A percentile compares a stretch with the other conserved stretches of the same genome.
These are phyloP conservation scores for Sphaerodactylus townsendi DNA, from an alignment of 2,113 vertebrate species.

Conservation along the genomic window DNA sequence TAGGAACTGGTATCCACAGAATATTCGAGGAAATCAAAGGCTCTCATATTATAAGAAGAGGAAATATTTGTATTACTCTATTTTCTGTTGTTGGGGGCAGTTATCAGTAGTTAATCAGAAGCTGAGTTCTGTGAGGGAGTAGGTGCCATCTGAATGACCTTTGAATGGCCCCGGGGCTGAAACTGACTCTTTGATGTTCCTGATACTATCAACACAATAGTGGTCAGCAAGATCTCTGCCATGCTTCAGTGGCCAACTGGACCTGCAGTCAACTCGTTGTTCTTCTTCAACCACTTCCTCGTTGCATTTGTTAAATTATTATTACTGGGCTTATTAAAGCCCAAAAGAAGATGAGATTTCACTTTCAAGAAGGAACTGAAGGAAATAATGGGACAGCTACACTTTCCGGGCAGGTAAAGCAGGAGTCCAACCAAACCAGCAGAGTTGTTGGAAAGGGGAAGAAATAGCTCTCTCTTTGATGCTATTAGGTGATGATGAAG, in stretches of 20 bases:
- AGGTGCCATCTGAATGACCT: not conserved
- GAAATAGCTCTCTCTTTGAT: conserved; percentile 15
- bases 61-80: not conserved
- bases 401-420: fast-evolving
- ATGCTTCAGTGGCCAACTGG: fast-evolving
- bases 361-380: not conserved
- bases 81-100: not conserved
- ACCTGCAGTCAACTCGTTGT: not conserved
- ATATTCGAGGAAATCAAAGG: not conserved
- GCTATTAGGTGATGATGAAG: not conserved
- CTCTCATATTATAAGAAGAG: not conserved
- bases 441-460: not conserved
- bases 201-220: fast-evolving
- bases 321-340: not conserved
- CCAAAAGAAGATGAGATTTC: fast-evolving
- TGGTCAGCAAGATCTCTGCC: not conserved
- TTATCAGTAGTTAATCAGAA: fast-evolving
- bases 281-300: fast-evolving
- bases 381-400: not conserved
- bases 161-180: not conserved
- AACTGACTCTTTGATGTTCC: not conserved
- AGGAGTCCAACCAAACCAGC: not conserved
- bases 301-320: not conserved
- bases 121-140: not conserved
- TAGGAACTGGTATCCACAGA: not conserved